Conservation (phyloP, 1,140 invertebrate species). For the Drosophila obscura region DNA sequence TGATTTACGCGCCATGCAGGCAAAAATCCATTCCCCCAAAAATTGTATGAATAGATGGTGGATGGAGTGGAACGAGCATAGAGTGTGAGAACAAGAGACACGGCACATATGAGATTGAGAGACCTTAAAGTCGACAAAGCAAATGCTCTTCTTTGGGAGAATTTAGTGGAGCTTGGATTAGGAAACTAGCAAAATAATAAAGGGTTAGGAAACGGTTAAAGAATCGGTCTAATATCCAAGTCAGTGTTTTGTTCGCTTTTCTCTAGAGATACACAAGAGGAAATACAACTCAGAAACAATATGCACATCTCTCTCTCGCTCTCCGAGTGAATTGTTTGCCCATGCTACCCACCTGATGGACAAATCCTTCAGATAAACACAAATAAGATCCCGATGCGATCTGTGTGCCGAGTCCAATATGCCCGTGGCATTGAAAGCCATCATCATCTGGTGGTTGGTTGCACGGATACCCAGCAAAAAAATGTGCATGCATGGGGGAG, state of each 20-base stretch:
- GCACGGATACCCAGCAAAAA: constrained; percentile 29
- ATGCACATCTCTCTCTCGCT: too few relatives aligned
- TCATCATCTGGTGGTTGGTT: constrained; percentile 25
- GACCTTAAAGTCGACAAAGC: background rate
- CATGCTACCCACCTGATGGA: too few relatives aligned
- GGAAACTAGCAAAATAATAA: too few relatives aligned
- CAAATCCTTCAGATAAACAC: background rate
- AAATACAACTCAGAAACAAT: too few relatives aligned
- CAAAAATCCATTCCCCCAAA: constrained; percentile 46
- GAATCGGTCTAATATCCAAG: too few relatives aligned
- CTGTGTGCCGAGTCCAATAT: constrained; percentile 9
- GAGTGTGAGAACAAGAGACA: constrained; percentile 3
- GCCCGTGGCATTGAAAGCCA: background rate
- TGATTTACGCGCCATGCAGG: constrained; percentile 65
- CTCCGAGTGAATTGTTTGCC: too few relatives aligned
- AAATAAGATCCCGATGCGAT: constrained; percentile 2
- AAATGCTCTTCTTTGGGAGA: background rate
- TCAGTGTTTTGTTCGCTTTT: too few relatives aligned
- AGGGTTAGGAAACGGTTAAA: too few relatives aligned
- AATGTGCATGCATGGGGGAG: constrained; percentile 9
- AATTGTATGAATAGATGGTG: constrained; percentile 41
- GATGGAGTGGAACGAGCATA: constrained; percentile 3
- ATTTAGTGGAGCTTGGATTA: background rate
- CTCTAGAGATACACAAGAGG: too few relatives aligned
- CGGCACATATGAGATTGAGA: background rate